Percentiles rank a stretch among this genome's conserved stretches.
Evolutionary conservation across 2,113 vertebrate species (phyloP).

Genomic region (Herpailurus yagouaroundi): DNA sequence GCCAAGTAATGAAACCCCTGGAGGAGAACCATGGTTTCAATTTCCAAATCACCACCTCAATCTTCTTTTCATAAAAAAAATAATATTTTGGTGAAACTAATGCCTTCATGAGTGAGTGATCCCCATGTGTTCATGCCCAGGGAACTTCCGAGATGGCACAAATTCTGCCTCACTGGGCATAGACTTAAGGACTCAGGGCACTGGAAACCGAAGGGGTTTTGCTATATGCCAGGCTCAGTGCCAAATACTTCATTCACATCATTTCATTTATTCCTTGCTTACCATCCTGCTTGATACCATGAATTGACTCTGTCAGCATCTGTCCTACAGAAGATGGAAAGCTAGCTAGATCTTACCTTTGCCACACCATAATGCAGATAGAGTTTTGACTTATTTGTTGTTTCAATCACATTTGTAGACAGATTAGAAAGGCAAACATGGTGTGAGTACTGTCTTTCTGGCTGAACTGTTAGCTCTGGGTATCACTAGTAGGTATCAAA

Average conservation of each 20-base stretch:
- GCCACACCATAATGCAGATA: background rate
- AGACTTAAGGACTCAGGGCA: background rate
- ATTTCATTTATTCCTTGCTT: too few species aligned
- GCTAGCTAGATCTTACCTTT: background rate
- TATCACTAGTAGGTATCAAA: background rate
- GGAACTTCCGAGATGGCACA: background rate
- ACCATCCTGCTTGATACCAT: too few species aligned
- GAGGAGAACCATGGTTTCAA: background rate
- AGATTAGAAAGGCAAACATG: background rate
- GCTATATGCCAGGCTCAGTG: background rate
- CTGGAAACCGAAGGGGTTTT: background rate
- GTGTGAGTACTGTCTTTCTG: background rate
- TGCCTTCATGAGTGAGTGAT: rapidly evolving
- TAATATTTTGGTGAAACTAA: background rate
- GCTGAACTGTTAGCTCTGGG: background rate
- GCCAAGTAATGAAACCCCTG: background rate
- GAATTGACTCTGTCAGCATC: background rate
- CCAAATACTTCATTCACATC: background rate
- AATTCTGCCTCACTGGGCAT: background rate
- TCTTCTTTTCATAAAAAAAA: background rate
- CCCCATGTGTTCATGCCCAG: background rate
- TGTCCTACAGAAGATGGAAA: background rate
- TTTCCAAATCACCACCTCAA: background rate
- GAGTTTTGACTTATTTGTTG: background rate
- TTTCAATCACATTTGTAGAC: background rate